These are phyloP conservation scores for Spea hammondii DNA, from an alignment of 2,797 vertebrate species.

Conservation along the genomic window DNA sequence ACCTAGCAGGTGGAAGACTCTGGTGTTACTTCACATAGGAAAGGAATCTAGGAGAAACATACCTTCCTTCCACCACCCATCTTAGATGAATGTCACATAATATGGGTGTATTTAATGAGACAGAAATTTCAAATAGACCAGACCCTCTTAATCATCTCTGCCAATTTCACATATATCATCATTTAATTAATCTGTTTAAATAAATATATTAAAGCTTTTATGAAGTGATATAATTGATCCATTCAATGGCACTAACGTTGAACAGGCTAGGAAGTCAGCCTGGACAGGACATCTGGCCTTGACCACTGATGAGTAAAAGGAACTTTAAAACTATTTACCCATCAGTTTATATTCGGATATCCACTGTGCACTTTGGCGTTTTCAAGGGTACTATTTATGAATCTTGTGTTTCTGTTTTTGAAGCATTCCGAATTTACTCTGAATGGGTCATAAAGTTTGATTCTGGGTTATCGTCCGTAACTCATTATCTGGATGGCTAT, in stretches of 20 bases:
- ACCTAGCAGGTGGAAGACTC: no score
- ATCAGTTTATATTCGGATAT: background rate
- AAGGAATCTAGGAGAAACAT: no score
- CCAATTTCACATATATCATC: no score
- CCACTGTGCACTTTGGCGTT: background rate
- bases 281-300: background rate
- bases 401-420: background rate
- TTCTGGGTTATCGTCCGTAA: background rate
- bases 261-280: background rate
- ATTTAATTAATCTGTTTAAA: no score
- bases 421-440: background rate
- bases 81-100: no score
- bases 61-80: no score
- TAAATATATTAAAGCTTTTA: no score
- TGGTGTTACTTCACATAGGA: no score
- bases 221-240: no score
- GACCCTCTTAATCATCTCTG: no score
- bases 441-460: background rate
- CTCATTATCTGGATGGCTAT: background rate
- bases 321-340: background rate
- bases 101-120: no score
- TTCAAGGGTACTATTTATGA: slow-evolving; percentile 5
- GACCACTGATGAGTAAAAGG: background rate
- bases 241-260: background rate
- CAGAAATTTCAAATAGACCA: no score